Conservation (phyloP, 2,113 vertebrate species). For the Hippotragus niger region DNA sequence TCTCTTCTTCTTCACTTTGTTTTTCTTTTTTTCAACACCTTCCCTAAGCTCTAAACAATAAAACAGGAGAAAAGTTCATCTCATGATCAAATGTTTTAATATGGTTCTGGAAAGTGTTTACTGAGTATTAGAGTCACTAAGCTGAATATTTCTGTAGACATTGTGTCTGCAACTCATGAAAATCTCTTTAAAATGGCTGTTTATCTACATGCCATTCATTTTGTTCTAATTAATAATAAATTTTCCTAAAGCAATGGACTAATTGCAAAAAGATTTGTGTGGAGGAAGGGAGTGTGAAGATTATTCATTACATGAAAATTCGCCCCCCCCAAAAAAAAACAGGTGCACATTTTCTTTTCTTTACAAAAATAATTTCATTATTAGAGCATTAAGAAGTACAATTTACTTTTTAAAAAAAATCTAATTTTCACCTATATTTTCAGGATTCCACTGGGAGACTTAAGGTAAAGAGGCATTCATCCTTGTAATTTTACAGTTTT, state of each 20-base stretch:
- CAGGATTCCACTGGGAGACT: neutral
- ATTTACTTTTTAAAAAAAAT: neutral
- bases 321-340: neutral
- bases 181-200: neutral
- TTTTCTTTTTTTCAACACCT: neutral
- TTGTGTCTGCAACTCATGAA: neutral
- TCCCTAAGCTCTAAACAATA: neutral
- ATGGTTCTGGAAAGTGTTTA: neutral
- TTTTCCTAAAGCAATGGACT: neutral
- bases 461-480: neutral
- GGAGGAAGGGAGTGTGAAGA: neutral
- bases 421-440: neutral
- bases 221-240: neutral
- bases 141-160: neutral
- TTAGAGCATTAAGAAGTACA: neutral
- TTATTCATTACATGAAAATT: neutral
- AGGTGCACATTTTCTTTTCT: neutral
- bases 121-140: neutral
- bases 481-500: neutral
- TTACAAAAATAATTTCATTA: neutral
- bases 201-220: neutral
- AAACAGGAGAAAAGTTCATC: neutral
- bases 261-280: neutral
- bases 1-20: neutral
- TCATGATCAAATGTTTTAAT: neutral